Percentiles rank a stretch among this genome's conserved stretches.
Evolutionary conservation across 1,140 invertebrate genomes (phyloP).

Genomic region (Phocides pigmalion): DNA sequence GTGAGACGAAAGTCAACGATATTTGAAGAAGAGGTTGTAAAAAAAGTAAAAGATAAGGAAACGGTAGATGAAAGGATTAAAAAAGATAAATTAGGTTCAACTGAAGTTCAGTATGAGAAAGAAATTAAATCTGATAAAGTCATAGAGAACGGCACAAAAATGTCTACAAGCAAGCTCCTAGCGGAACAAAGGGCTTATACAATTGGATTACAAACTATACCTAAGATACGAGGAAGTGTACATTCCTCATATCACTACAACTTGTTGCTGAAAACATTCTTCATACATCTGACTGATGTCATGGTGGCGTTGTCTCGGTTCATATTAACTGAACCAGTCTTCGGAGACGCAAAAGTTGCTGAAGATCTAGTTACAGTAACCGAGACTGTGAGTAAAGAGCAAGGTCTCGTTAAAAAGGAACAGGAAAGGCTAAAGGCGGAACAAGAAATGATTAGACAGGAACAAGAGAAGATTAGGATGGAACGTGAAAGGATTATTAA

Average conservation of each 20-base stretch:
- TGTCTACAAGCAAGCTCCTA: slow-evolving; percentile 32
- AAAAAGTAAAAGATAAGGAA: slow-evolving; percentile 19
- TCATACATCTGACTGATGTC: slow-evolving; percentile 75
- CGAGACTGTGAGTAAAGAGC: slow-evolving; percentile 16
- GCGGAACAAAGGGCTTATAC: slow-evolving; percentile 55
- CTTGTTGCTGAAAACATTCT: slow-evolving; percentile 71
- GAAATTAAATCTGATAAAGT: slow-evolving; percentile 16
- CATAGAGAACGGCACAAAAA: slow-evolving; percentile 24
- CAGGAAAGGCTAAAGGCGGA: slow-evolving; percentile 9
- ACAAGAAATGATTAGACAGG: not conserved
- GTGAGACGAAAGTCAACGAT: slow-evolving; percentile 32
- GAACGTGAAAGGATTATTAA: not conserved
- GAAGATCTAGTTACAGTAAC: slow-evolving; percentile 19
- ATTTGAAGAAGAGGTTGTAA: slow-evolving; percentile 21
- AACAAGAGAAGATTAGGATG: not conserved
- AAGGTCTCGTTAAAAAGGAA: slow-evolving; percentile 17
- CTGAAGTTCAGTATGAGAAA: slow-evolving; percentile 14
- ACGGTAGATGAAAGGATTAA: slow-evolving; percentile 15
- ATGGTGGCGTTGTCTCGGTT: slow-evolving; percentile 71
- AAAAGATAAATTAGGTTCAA: no score
- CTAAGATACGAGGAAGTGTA: slow-evolving; percentile 52
- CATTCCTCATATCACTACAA: slow-evolving; percentile 56
- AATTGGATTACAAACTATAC: slow-evolving; percentile 66
- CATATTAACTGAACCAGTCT: slow-evolving; percentile 50
- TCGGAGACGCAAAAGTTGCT: slow-evolving; percentile 12